Base-by-base conservation (phyloP, 2,113 vertebrate species). In the Pollimyrus isidori region DNA sequence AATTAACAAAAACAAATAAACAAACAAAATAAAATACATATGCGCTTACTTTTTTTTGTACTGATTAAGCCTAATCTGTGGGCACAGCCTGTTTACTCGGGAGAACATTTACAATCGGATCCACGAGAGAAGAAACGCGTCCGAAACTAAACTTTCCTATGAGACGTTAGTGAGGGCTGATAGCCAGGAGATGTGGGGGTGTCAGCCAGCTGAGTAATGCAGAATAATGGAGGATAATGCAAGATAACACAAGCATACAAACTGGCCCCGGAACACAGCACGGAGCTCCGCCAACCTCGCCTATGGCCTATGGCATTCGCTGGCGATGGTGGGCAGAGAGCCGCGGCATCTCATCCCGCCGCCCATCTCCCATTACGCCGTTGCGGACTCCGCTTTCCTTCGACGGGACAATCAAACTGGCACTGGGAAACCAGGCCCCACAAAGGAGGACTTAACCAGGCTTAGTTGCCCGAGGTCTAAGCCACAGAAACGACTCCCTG, bases 311-410 rank as follows among this genome's bases (percentile, higher is more conserved):
- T 15, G n/a, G 83, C 2, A n/a, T 62, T 62, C 7, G 7, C 23
- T 2, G 19, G 46, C 23, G 19, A 23, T 23, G 45, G 91, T 88
- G 15, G 91, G 90, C 76, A 90, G 92, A 90, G 88, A 49, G 91
- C 93, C 91, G 92, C 86, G 58, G 91, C 88, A 91, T 93, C 86
- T 90, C 89, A 23, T 65, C 85, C 56, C 56, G 7, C 89, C 65
- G 21, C 6, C 17, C 76, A 19, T 19, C 15, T 45, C 76, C 4
- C 76, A 26, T 19, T 2, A 82, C 1, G 1, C n/a, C 62, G 30
- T 69, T 30, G 30, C 9, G 2, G 58, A n/a, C n/a, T 7, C 30
- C 6, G 13, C 15, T 80, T 80, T 35, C 35, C 39, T 13, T 45
- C 35, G 6, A 42, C 13, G 4, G 1, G 39, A 82, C 35, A 7